A percentile compares a stretch with the other conserved stretches of the same genome.
Evolutionary conservation across 2,113 vertebrate genomes (phyloP).

Genomic region (Gobio gobio): DNA sequence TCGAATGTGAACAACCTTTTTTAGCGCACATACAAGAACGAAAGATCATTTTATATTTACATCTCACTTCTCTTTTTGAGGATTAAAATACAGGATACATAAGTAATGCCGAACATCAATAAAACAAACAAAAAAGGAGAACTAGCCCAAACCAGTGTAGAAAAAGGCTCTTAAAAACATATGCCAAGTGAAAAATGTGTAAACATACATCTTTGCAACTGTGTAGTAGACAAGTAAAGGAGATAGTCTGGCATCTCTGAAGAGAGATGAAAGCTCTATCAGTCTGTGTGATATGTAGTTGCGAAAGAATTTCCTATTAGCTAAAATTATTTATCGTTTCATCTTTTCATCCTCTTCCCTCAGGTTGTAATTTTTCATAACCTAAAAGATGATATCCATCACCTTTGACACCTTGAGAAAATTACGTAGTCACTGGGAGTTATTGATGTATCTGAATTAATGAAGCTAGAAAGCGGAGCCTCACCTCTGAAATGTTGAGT

Average conservation of each 20-base stretch:
- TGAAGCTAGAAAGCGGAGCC: conserved; percentile 38
- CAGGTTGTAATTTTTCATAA: conserved; percentile 25
- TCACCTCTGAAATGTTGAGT: conserved; percentile 36
- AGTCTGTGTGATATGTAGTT: conserved; percentile 9
- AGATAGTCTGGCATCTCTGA: conserved; percentile 1
- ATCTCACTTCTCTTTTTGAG: too few species aligned
- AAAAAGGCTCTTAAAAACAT: background rate
- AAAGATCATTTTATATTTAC: too few species aligned
- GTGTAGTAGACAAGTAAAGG: background rate
- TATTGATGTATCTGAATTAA: conserved; percentile 49
- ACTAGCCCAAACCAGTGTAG: background rate
- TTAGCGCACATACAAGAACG: too few species aligned
- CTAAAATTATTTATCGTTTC: conserved; percentile 36
- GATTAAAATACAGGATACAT: too few species aligned
- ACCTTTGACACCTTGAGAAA: conserved; percentile 31
- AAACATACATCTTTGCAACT: background rate
- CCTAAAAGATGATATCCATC: conserved; percentile 21
- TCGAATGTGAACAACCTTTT: too few species aligned
- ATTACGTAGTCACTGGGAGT: background rate
- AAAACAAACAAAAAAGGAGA: background rate
- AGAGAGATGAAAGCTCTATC: background rate
- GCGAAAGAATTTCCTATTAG: background rate
- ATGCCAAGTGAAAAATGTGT: background rate
- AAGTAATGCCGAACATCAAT: background rate
- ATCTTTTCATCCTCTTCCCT: conserved; percentile 21